A percentile compares a stretch with the other conserved stretches of the same genome.
Evolutionary conservation across 2,797 vertebrate species (phyloP).

Genomic region (Sus cebifrons): DNA sequence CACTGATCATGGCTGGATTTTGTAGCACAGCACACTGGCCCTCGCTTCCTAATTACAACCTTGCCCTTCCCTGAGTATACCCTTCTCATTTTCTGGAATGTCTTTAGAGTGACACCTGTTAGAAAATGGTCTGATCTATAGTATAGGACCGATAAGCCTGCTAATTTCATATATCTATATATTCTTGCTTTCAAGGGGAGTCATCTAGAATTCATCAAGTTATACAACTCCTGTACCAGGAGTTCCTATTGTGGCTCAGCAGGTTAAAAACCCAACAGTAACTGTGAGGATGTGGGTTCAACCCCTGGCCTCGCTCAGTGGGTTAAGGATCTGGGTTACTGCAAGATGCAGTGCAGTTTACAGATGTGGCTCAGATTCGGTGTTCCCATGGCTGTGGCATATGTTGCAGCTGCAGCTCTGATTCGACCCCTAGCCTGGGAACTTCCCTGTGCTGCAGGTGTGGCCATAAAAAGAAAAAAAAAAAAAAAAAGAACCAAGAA

Average conservation of each 20-base stretch:
- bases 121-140: background rate
- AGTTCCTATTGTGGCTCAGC: too few relatives aligned
- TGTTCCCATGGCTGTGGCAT: too few relatives aligned
- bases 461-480: too few relatives aligned
- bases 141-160: background rate
- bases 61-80: background rate
- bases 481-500: background rate
- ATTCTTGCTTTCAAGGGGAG: background rate
- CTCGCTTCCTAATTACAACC: background rate
- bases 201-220: constrained; percentile 13
- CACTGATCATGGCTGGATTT: background rate
- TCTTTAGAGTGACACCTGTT: background rate
- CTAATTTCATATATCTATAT: background rate
- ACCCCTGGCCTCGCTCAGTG: too few relatives aligned
- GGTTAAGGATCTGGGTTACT: too few relatives aligned
- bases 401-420: too few relatives aligned
- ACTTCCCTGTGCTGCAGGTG: too few relatives aligned
- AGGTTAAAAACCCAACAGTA: too few relatives aligned
- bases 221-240: background rate
- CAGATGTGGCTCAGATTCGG: too few relatives aligned
- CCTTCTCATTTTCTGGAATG: background rate
- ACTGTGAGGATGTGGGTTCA: too few relatives aligned
- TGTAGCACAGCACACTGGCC: background rate
- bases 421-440: too few relatives aligned
- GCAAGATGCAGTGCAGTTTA: too few relatives aligned